Conservation (phyloP, 2,888 invertebrate species). For the Neuroscelio doddi region DNA sequence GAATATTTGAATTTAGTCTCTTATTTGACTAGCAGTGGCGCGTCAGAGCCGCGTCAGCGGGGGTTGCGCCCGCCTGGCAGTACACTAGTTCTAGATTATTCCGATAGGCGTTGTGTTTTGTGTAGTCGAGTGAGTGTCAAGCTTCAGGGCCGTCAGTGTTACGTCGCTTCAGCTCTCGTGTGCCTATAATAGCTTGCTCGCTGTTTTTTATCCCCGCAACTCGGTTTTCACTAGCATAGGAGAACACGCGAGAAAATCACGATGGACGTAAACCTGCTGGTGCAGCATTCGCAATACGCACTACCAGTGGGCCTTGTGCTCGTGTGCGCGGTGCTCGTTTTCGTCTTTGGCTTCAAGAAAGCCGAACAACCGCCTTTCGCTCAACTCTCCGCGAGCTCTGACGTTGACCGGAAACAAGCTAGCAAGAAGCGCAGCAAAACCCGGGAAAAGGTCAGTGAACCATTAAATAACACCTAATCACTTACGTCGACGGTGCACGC, state of each 20-base stretch:
- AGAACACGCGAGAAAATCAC: background rate
- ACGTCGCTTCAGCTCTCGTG: background rate
- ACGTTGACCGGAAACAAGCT: slow-evolving; percentile 80
- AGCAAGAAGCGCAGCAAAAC: slow-evolving; percentile 79
- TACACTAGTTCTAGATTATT: background rate
- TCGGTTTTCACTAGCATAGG: background rate
- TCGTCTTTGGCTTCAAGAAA: slow-evolving; percentile 85
- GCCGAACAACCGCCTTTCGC: slow-evolving; percentile 87
- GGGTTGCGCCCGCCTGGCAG: slow-evolving; percentile 1
- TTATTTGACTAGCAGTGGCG: background rate
- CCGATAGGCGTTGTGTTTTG: slow-evolving; percentile 7
- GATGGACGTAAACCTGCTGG: slow-evolving; percentile 64
- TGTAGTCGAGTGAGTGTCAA: background rate
- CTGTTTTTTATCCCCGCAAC: background rate
- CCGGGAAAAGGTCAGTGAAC: slow-evolving; percentile 79
- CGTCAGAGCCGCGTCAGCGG: slow-evolving; percentile 6
- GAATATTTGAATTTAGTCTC: background rate
- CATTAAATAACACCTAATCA: slow-evolving; percentile 7
- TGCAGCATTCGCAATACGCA: slow-evolving; percentile 67
- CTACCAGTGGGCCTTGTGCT: slow-evolving; percentile 78
- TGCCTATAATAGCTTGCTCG: background rate
- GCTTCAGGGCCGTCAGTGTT: no score
- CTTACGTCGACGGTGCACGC: slow-evolving; percentile 3
- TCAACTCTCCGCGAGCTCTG: slow-evolving; percentile 77
- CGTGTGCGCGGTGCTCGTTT: slow-evolving; percentile 82